Conservation (phyloP, 2,888 invertebrate genomes). For the Meloe dianella region DNA sequence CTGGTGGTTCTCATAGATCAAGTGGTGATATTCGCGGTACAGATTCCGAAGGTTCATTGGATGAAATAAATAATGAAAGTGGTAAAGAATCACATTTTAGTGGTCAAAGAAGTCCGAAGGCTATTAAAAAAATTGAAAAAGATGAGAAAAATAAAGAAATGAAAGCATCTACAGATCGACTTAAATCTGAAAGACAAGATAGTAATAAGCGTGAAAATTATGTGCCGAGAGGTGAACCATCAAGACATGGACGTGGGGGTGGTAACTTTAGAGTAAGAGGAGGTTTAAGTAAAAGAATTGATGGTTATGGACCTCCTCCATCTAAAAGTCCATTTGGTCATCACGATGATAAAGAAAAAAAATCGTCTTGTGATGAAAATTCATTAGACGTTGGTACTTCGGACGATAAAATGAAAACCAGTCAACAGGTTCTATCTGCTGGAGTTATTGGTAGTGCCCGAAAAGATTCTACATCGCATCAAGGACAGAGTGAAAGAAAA, state of each 20-base stretch:
- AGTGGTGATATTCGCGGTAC: constrained; percentile 65
- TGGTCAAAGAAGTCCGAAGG: constrained; percentile 63
- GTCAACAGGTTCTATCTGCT: constrained; percentile 71
- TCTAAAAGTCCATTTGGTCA: constrained; percentile 76
- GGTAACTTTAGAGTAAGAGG: constrained; percentile 53
- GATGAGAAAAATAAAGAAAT: constrained; percentile 63
- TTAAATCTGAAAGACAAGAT: constrained; percentile 51
- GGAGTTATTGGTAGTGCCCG: constrained; percentile 63
- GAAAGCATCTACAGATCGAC: constrained; percentile 41
- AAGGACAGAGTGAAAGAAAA: constrained; percentile 28
- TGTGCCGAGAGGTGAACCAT: constrained; percentile 88
- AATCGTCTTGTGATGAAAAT: constrained; percentile 42
- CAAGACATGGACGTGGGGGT: constrained; percentile 80
- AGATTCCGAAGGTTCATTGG: constrained; percentile 79
- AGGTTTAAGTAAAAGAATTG: constrained; percentile 68
- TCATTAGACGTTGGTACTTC: constrained; percentile 41
- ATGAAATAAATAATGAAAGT: constrained; percentile 65
- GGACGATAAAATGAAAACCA: constrained; percentile 72
- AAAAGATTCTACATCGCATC: constrained; percentile 34
- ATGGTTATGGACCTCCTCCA: constrained; percentile 82
- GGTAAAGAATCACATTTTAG: background rate
- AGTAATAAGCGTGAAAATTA: constrained; percentile 70
- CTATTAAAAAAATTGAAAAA: constrained; percentile 63
- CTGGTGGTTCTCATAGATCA: constrained; percentile 46
- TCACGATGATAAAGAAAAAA: constrained; percentile 55